Conservation (phyloP, 2,888 invertebrate species). For the Peribatodes rhomboidaria region DNA sequence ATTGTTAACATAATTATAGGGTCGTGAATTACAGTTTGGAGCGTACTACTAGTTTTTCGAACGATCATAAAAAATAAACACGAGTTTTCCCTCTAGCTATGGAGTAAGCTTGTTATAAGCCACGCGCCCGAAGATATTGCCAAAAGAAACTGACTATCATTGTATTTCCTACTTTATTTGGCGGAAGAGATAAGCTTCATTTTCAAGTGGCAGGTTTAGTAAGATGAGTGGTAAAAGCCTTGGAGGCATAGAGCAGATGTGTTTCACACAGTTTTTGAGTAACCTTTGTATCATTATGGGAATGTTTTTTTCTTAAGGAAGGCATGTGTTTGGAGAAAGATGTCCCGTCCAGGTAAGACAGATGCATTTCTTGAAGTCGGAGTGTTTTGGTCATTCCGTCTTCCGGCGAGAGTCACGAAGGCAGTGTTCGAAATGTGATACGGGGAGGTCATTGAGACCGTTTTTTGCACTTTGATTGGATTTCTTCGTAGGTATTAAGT, state of each 20-base stretch:
- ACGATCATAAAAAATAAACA: slow-evolving; percentile 48
- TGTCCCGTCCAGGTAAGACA: slow-evolving; percentile 78
- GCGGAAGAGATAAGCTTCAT: slow-evolving; percentile 30
- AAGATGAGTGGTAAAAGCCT: slow-evolving; percentile 45
- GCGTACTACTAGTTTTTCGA: too few relatives aligned
- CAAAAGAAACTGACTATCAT: slow-evolving; percentile 52
- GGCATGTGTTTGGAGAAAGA: slow-evolving; percentile 71
- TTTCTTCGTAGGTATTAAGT: slow-evolving; percentile 39
- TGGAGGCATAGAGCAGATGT: slow-evolving; percentile 74
- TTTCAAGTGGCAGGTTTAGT: slow-evolving; percentile 40
- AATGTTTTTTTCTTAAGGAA: slow-evolving; percentile 68
- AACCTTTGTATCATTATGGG: slow-evolving; percentile 78
- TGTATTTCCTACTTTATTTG: slow-evolving; percentile 37
- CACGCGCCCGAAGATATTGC: slow-evolving; percentile 72
- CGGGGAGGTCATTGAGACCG: slow-evolving; percentile 33
- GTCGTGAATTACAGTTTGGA: too few relatives aligned
- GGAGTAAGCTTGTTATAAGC: slow-evolving; percentile 50
- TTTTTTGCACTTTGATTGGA: slow-evolving; percentile 41
- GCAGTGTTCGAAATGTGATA: slow-evolving; percentile 38
- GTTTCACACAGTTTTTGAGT: slow-evolving; percentile 76
- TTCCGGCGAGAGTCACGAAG: slow-evolving; percentile 33
- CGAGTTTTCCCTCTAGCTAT: slow-evolving; percentile 60
- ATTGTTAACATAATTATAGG: too few relatives aligned
- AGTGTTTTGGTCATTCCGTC: slow-evolving; percentile 53
- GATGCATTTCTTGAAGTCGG: slow-evolving; percentile 62